Base-by-base conservation (phyloP, 2,888 invertebrate species). In the Hipparchia sbordonii region DNA sequence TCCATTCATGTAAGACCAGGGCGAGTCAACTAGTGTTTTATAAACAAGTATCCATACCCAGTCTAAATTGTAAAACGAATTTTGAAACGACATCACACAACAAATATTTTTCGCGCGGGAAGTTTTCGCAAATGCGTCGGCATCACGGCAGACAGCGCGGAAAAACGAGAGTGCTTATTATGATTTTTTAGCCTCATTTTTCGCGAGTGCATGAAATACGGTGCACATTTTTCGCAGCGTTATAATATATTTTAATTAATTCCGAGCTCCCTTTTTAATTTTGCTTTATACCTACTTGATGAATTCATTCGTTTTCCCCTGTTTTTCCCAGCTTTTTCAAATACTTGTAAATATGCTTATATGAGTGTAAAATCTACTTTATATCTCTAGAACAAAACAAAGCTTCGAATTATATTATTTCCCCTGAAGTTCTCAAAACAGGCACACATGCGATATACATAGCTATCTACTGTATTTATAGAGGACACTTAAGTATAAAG, bases 131-230 rank as follows among this genome's bases (percentile, higher is more conserved):
- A 13, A 9, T 23, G 23, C 57, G n/a, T n/a, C 6, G 1, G 54
- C 8, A 7, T 8, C 23, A 8, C 23, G 23, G 57, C 23, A 57
- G 57, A 57, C 23, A 13, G 56, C 13, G 56, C 4, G 54, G 54
- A n/a, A 56, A 56, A 56, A 13, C 13, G 56, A 13, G 54, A 56
- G 56, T 7, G 13, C 56, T 56, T 56, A 56, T 56, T 56, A 56
- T 56, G 56, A 56, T 13, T 56, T 56, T 56, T 56, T 56, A 23
- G 57, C 57, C 57, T 57, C 57, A 57, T 57, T 57, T 56, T 57
- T 13, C 57, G 13, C 57, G 57, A 57, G 57, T 13, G 9, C 13
- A 9, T 57, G 23, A 57, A 57, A 57, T 57, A 8, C 23, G 8
- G 57, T 8, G 57, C 9, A 23, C 13, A 23, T 57, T 57, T 54